Evolutionary conservation across 37 sponge, comb jelly and placozoan species (phyloP).

Genomic region (Aplysina aerophoba): DNA sequence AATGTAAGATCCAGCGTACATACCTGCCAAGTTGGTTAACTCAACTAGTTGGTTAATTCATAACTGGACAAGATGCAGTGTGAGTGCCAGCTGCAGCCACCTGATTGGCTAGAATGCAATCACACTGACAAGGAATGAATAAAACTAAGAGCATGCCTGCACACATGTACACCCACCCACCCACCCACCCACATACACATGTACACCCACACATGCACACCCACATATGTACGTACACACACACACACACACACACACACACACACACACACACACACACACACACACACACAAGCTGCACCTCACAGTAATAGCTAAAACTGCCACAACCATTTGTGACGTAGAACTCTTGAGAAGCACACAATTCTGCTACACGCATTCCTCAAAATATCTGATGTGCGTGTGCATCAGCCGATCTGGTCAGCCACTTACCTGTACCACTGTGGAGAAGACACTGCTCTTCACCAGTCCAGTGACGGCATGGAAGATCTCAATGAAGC

Average conservation of each 20-base stretch:
- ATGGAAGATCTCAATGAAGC: slow-evolving; percentile 75
- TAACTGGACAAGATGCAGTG: no score
- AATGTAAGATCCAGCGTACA: no score
- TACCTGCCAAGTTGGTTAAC: no score
- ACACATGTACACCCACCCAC: neutral
- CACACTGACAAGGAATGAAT: no score
- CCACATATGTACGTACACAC: neutral
- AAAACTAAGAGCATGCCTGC: neutral
- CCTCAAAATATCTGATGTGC: no score
- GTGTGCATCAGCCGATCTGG: no score
- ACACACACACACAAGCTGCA: slow-evolving; percentile 79
- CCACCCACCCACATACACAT: no score
- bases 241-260: neutral
- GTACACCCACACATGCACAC: neutral
- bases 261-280: slow-evolving; percentile 29
- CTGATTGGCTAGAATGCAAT: no score
- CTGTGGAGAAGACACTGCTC: slow-evolving; percentile 44
- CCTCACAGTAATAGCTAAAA: slow-evolving; percentile 53
- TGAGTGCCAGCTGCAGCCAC: neutral
- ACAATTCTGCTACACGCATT: no score
- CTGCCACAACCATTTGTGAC: no score
- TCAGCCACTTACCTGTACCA: slow-evolving; percentile 62
- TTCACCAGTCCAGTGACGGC: slow-evolving; percentile 67
- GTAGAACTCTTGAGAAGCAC: no score
- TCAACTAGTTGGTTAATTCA: no score